Base-by-base conservation (phyloP, 1,140 invertebrate genomes). In the Nasonia giraulti region DNA sequence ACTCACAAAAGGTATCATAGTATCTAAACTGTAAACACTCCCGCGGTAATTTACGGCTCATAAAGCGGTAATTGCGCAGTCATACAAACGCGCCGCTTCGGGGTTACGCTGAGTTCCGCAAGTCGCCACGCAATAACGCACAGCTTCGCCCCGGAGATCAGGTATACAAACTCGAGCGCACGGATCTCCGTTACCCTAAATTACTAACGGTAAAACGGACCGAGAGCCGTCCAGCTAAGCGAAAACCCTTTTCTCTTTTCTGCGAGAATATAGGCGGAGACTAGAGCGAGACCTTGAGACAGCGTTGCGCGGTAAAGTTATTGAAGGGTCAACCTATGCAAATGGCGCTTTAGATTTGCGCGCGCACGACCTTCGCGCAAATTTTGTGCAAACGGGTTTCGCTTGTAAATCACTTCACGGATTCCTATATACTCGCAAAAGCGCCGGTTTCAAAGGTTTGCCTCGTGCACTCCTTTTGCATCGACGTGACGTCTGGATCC, bases 361-460 rank as follows among this genome's bases (percentile, higher is more conserved):
- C 87, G 33, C 33, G 1, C 27, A 87, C 86, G 89, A 88, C 90
- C 90, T 90, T 90, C 87, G 88, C 87, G 89, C 89, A 89, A 90
- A 91, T 89, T 88, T 91, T 87, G 86, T 86, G 87, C 87, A 88
- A 91, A 91, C 91, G 89, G 87, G 88, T 91, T 90, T 88, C 69
- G 55, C 82, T 87, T 89, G 86, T 91, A 90, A 91, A 91, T 92
- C 89, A 92, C 76, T 86, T 85, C 79, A 86, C 79, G 84, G 86
- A 86, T 74, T 88, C 85, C 85, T 87, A 88, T 86, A 89, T 62
- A 62, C 20, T 62, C 87, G 86, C 86, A 86, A 82, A 84, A 27
- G 27, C 27, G 27, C 27, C 85, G 14, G 66, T 40, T 37, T 69
- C n/a, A 85, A 81, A 76, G 79, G 73, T 33, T 85, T 81, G 83